Evolutionary conservation across 2,113 vertebrate species (phyloP), one percentile per base, ranked within the genome.

Genomic region (Antigone vipio): DNA sequence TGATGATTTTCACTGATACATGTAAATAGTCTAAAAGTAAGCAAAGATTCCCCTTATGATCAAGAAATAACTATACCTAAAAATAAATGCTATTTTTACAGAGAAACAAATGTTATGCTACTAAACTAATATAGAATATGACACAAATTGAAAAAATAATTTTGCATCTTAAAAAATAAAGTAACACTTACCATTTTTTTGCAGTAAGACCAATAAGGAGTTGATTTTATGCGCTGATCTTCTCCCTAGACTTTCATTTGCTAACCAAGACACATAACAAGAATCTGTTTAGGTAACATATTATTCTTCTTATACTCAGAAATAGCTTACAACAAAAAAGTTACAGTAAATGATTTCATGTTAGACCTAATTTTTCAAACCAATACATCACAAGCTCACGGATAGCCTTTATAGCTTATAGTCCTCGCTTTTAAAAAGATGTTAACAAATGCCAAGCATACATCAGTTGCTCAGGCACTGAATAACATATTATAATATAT

Each of bases 141-240:
- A 30, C 21, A 82, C 1, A 81, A 63, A 73, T 56, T 47, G 0
- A 75, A 80, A 79, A 78, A 78, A 38, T 22, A 34, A 0, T 11
- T 56, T 80, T 81, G 8, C 12, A 40, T 56, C 15, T 84, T 75
- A 60, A 90, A 74, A 71, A 50, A 34, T 17, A 59, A 63, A 74
- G 6, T 32, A 85, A 10, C 9, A 97, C 95, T 95, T 95, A 79
- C 19, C 97, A 85, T 77, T 96, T 97, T 98, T 98, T 97, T 78
- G 67, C 47, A 53, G 81, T 97, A 76, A 98, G 30, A 69, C 69
- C 56, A 85, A 93, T 71, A 23, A 98, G 81, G 58, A 96, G 34
- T 89, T 96, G 92, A 89, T 96, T 98, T 92, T 98, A 88, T 60
- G 87, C 88, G 88, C 91, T 95, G 55, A 97, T 97, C 84, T 97